phyloP scores from a whole-genome alignment of 2,113 vertebrate species.

The Rhea americana region DNA sequence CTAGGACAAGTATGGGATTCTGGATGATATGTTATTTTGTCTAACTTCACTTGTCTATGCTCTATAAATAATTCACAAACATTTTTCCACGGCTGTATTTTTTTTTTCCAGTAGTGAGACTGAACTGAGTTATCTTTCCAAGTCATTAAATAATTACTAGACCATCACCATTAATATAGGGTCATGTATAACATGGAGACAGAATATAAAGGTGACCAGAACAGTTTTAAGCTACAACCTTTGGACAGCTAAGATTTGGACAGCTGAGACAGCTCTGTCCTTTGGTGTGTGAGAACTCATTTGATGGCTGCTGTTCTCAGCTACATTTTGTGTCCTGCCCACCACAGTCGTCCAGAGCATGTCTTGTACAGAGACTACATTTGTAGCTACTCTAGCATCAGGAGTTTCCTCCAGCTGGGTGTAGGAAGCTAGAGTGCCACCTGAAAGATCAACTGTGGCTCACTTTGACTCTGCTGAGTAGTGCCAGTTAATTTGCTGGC shows the following conservation, averaged over 20 bases:
- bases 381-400: not conserved
- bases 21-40: not conserved
- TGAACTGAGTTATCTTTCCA: not conserved
- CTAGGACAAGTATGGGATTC: not conserved
- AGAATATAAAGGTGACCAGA: not conserved
- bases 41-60: not conserved
- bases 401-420: not conserved
- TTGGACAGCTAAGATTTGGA: not conserved
- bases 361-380: not conserved
- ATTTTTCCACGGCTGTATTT: not conserved
- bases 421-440: not conserved
- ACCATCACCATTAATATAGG: not conserved
- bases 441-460: no score
- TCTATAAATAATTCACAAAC: not conserved
- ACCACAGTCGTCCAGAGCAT: not conserved
- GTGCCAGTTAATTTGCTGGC: not conserved
- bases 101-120: not conserved
- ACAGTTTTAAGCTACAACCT: not conserved
- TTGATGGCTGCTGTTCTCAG: not conserved
- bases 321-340: not conserved
- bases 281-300: not conserved
- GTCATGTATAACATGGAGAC: fast-evolving
- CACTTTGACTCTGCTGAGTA: not conserved
- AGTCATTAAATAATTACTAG: not conserved
- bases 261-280: no score